A percentile compares a stretch with the other conserved stretches of the same genome.
Evolutionary conservation across 2,888 invertebrate genomes (phyloP).

Genomic region (Amphipyra tragopoginis): DNA sequence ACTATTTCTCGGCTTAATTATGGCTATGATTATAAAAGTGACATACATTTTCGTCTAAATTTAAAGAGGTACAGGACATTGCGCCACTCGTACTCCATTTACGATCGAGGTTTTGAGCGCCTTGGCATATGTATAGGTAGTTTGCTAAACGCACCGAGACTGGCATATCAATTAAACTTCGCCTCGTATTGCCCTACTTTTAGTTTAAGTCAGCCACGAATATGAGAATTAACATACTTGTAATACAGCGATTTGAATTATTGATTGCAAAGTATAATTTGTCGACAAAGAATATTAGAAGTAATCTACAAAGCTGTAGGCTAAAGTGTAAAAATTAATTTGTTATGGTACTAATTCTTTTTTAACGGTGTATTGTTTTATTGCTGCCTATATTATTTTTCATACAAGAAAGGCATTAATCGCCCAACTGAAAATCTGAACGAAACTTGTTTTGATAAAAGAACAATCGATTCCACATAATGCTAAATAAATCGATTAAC

Average conservation of each 20-base stretch:
- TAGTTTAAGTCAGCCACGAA: conserved; percentile 69
- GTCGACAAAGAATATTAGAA: conserved; percentile 10
- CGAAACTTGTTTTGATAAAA: conserved; percentile 23
- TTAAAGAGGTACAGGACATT: conserved; percentile 59
- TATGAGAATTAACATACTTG: conserved; percentile 52
- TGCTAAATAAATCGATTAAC: conserved; percentile 22
- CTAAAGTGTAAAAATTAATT: conserved; percentile 32
- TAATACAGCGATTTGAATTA: conserved; percentile 34
- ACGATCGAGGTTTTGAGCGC: conserved; percentile 64
- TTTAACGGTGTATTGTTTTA: conserved; percentile 6
- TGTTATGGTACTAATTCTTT: conserved; percentile 14
- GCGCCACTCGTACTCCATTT: conserved; percentile 64
- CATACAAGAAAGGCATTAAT: neutral
- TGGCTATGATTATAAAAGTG: conserved; percentile 10
- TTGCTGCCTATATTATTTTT: conserved; percentile 2
- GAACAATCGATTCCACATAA: conserved; percentile 7
- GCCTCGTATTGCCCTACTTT: conserved; percentile 74
- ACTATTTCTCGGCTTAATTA: conserved; percentile 20
- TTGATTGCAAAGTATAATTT: conserved; percentile 25
- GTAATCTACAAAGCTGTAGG: neutral
- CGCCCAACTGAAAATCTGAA: conserved; percentile 7
- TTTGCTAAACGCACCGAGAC: conserved; percentile 75
- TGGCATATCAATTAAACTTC: conserved; percentile 80
- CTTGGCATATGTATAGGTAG: conserved; percentile 63
- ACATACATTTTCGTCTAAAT: conserved; percentile 5